phyloP scores from a whole-genome alignment of 2,888 invertebrate species.

The Cheilosia soror region DNA sequence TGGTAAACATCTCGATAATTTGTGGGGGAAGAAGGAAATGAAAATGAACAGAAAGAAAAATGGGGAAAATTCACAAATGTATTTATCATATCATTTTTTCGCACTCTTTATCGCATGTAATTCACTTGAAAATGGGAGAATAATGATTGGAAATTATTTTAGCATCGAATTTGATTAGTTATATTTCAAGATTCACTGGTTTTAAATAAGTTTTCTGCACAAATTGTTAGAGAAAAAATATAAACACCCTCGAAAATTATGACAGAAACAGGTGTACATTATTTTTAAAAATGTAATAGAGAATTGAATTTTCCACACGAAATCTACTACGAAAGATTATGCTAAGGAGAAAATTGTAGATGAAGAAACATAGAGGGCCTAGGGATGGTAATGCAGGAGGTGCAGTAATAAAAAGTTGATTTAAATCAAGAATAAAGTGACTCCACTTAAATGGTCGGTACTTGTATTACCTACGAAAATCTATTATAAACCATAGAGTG shows the following conservation, averaged over 20 bases:
- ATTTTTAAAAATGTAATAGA: conserved; percentile 73
- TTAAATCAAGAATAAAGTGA: too few species aligned
- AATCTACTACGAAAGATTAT: conserved; percentile 47
- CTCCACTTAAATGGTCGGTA: too few species aligned
- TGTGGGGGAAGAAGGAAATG: conserved; percentile 65
- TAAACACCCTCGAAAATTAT: conserved; percentile 79
- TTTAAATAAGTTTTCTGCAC: conserved; percentile 60
- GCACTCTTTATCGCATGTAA: conserved; percentile 36
- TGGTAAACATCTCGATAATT: conserved; percentile 77
- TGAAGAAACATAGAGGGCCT: too few species aligned
- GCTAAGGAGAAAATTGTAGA: background rate
- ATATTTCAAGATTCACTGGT: conserved; percentile 37
- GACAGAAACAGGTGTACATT: conserved; percentile 79
- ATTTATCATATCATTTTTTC: conserved; percentile 73
- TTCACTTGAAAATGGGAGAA: conserved; percentile 55
- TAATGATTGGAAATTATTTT: conserved; percentile 23
- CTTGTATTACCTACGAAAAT: too few species aligned
- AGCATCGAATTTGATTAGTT: conserved; percentile 43
- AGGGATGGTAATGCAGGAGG: conserved; percentile 12
- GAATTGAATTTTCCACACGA: background rate
- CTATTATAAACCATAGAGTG: too few species aligned
- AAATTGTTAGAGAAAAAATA: conserved; percentile 75
- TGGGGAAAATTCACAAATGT: conserved; percentile 68
- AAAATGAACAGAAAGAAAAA: conserved; percentile 60
- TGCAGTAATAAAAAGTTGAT: too few species aligned